Evolutionary conservation across 2,888 invertebrate genomes (phyloP), one percentile per base, ranked within the genome.

Genomic region (Sphaerophoria rueppellii): DNA sequence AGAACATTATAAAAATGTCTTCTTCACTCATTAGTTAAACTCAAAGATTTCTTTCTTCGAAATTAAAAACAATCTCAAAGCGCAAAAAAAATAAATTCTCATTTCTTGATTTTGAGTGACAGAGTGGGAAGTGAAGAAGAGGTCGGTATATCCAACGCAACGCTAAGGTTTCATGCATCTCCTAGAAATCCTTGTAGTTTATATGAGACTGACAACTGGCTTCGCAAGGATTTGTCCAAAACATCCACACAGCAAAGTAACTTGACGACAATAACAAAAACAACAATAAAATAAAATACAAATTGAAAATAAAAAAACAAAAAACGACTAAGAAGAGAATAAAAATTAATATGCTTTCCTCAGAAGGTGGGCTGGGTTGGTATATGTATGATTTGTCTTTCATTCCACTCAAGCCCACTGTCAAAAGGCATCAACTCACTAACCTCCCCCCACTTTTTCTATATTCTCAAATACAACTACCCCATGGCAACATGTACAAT

Each of bases 31-130:
- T 74, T 74, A 74, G 63, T 63, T 55, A 65, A 54, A 75, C 71
- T 71, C 70, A 79, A 74, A 74, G 71, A 82, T 82, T 74, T 69
- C 32, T 74, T 67, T 35, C 57, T 63, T 75, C 52, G 63, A 85
- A 85, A 85, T 85, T 85, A 85, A 81, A 85, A 85, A 81, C 72
- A 85, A 85, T 83, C 76, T 80, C 80, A 81, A 85, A 80, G 76
- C 50, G 70, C 6, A 60, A 2, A 12, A 6, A 37, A 37, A 40
- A 40, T 24, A 32, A 73, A 80, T 9, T 11, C 71, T 75, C 76
- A 63, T 52, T 80, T 80, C 74, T 52, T 65, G 9, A 35, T n/a
- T 16, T 35, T 16, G 14, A 24, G 58, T 40, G 24, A 48, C 1
- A 37, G 9, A 48, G 52, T 7, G 9, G 52, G 14, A 48, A 12